Conservation (phyloP, 2,113 vertebrate species). For the Galeopterus variegatus region DNA sequence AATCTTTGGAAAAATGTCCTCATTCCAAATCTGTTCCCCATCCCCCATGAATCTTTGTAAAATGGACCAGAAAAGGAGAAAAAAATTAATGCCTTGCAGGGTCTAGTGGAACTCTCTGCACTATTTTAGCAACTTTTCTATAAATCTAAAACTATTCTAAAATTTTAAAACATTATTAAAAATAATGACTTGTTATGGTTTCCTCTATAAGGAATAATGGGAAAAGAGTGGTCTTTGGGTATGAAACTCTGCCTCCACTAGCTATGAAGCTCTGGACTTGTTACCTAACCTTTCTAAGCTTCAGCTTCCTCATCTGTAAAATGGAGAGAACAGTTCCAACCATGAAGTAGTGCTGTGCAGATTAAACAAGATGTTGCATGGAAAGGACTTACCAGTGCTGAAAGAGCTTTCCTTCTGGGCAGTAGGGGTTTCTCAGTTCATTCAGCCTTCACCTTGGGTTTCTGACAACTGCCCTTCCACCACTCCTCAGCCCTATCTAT, state of each 20-base stretch:
- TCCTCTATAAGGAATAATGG: slow-evolving; percentile 49
- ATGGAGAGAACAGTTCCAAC: not conserved
- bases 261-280: not conserved
- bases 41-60: slow-evolving; percentile 56
- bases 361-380: not conserved
- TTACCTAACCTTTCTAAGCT: not conserved
- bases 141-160: slow-evolving; percentile 67
- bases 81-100: slow-evolving; percentile 2
- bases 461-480: not conserved
- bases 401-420: not conserved
- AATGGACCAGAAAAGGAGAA: slow-evolving; percentile 38
- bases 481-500: not conserved
- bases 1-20: slow-evolving; percentile 49
- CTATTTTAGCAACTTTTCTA: slow-evolving; percentile 54
- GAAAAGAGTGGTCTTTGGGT: slow-evolving; percentile 21
- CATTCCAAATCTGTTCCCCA: slow-evolving; percentile 52
- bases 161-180: slow-evolving; percentile 54
- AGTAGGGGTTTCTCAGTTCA: not conserved
- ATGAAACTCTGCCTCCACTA: not conserved
- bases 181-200: slow-evolving; percentile 13
- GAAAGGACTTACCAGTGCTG: not conserved
- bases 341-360: not conserved
- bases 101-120: slow-evolving; percentile 35
- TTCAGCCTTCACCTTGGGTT: not conserved
- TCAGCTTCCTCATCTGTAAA: slow-evolving; percentile 45